These are phyloP conservation scores for Colinus virginianus DNA, from an alignment of 2,113 vertebrate genomes.

Conservation along the genomic window DNA sequence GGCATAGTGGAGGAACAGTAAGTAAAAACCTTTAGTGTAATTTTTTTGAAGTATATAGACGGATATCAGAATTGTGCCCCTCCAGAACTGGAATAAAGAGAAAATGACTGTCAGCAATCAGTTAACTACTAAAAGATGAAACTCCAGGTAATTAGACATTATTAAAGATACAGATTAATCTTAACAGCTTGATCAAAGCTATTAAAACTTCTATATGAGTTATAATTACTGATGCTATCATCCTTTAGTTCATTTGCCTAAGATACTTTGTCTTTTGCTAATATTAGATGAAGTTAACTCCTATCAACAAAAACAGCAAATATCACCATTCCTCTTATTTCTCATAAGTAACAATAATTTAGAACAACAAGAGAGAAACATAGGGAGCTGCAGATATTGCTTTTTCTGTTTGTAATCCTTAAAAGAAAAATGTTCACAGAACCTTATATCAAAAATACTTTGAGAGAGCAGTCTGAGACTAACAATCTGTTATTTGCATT, in stretches of 20 bases:
- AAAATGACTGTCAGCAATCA: neutral
- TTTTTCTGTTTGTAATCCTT: neutral
- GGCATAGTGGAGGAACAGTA: neutral
- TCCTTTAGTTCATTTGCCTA: accelerated
- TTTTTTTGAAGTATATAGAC: neutral
- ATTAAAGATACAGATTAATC: neutral
- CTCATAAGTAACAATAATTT: neutral
- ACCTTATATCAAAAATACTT: neutral
- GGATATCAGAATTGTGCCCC: neutral
- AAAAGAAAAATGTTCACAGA: neutral
- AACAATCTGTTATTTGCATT: neutral
- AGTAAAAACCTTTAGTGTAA: neutral
- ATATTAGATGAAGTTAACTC: neutral
- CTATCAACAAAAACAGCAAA: neutral
- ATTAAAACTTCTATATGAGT: neutral
- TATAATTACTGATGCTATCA: neutral
- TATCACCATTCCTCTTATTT: neutral
- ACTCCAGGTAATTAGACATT: accelerated
- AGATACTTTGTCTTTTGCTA: neutral
- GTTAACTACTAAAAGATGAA: neutral
- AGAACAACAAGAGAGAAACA: neutral
- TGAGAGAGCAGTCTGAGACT: neutral
- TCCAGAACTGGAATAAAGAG: neutral
- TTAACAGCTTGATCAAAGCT: neutral
- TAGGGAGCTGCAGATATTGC: neutral